A percentile compares a stretch with the other conserved stretches of the same genome.
Conservation (phyloP, 2,113 vertebrate species). For the Capra hircus region DNA sequence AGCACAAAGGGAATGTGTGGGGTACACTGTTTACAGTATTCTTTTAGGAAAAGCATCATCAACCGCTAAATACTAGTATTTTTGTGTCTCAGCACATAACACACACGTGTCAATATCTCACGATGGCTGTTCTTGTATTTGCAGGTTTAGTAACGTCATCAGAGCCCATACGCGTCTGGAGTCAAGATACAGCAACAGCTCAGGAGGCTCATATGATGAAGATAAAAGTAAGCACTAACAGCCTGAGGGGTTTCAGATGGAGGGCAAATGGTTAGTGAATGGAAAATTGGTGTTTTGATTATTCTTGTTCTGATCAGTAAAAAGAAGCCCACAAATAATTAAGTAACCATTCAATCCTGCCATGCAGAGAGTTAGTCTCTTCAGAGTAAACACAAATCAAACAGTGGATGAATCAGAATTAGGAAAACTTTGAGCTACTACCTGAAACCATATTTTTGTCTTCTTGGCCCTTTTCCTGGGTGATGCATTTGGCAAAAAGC, state of each 20-base stretch:
- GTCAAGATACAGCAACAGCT: constrained; percentile 99
- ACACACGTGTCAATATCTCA: not conserved
- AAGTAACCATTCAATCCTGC: not conserved
- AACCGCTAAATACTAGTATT: not conserved
- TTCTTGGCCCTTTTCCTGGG: not conserved
- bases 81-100: not conserved
- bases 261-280: not conserved
- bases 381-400: not conserved
- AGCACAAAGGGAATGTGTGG: not conserved
- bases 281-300: not conserved
- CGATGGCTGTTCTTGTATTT: constrained; percentile 47
- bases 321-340: not conserved
- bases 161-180: constrained; percentile 96
- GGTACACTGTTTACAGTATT: not conserved
- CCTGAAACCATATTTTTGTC: not conserved
- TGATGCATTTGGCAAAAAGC: not conserved
- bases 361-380: not conserved
- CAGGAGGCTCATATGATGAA: constrained; percentile 97
- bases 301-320: not conserved
- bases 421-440: not conserved
- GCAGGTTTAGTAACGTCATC: constrained; percentile 88
- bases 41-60: not conserved
- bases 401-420: not conserved
- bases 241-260: not conserved
- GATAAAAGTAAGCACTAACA: constrained; percentile 91